Evolutionary conservation across 2,113 vertebrate species (phyloP).

Genomic region (Micronisus gabar): DNA sequence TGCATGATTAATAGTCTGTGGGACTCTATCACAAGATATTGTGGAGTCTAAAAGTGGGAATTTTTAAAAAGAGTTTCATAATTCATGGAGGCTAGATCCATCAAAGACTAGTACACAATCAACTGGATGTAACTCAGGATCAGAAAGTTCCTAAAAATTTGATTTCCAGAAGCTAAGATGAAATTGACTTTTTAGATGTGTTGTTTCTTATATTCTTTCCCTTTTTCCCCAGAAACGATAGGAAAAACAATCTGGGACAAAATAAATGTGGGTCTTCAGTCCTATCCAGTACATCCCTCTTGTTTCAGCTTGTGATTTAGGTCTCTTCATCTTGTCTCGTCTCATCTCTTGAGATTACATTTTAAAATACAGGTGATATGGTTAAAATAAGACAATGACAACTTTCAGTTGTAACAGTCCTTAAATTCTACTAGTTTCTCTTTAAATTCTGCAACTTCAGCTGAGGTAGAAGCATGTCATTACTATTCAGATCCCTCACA

Average conservation of each 20-base stretch:
- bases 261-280: neutral
- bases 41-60: neutral
- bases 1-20: neutral
- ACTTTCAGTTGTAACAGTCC: neutral
- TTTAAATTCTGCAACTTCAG: neutral
- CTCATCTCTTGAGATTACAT: neutral
- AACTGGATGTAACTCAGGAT: neutral
- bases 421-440: neutral
- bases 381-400: neutral
- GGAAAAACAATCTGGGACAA: neutral
- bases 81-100: neutral
- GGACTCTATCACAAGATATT: neutral
- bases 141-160: neutral
- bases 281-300: neutral
- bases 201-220: neutral
- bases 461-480: neutral
- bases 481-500: neutral
- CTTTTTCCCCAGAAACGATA: neutral
- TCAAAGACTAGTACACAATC: neutral
- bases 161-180: neutral
- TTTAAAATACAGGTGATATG: neutral
- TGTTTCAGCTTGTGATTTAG: neutral
- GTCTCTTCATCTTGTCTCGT: neutral
- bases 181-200: neutral
- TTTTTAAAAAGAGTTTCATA: neutral